Conservation (phyloP, 92 coral and sea anemone genomes). For the Bergia puertoricense region DNA sequence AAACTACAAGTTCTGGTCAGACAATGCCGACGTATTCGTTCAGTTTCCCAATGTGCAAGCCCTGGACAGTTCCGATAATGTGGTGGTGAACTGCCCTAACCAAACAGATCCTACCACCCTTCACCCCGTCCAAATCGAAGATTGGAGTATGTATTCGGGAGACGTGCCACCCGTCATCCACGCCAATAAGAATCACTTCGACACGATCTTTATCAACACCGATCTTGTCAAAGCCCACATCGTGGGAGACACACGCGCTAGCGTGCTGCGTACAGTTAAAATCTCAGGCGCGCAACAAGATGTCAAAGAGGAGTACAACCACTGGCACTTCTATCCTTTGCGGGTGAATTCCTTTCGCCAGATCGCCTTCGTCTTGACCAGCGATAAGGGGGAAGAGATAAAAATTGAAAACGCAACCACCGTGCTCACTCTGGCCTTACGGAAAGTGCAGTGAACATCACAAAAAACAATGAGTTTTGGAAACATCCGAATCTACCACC, state of each 20-base stretch:
- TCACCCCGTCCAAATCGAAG: neutral
- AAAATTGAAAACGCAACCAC: neutral
- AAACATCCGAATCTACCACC: too few species aligned
- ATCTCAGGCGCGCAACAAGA: neutral
- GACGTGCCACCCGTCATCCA: neutral
- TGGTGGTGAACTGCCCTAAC: too few species aligned
- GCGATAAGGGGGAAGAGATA: neutral
- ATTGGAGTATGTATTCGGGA: neutral
- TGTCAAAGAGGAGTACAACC: neutral
- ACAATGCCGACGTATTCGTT: too few species aligned
- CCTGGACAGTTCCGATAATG: too few species aligned
- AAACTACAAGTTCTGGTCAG: too few species aligned
- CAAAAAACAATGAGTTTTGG: too few species aligned
- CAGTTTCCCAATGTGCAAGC: too few species aligned
- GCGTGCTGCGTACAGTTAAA: neutral
- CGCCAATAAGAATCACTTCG: neutral
- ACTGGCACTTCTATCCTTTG: neutral
- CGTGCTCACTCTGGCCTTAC: neutral
- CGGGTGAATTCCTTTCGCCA: neutral
- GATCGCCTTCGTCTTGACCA: neutral
- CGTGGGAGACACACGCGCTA: neutral
- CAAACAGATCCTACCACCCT: neutral
- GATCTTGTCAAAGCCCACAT: neutral
- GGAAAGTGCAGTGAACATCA: neutral
- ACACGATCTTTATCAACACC: neutral